A percentile compares a stretch with the other conserved stretches of the same genome.
Conservation (phyloP, 2,797 vertebrate genomes). For the Chrysocyon brachyurus region DNA sequence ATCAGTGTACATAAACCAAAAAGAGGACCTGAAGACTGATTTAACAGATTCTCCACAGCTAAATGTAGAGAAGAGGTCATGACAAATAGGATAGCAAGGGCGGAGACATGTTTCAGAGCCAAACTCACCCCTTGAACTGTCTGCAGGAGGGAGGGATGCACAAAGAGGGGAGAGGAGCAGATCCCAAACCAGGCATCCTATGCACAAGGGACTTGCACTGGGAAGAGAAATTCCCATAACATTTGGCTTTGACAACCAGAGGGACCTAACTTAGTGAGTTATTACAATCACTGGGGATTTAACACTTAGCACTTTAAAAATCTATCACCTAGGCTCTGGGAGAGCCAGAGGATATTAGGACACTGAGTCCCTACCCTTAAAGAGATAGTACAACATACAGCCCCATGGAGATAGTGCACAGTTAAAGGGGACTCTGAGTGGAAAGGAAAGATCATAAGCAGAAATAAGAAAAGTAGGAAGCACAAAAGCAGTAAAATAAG, state of each 20-base stretch:
- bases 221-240: not conserved
- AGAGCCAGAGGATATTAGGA: not conserved
- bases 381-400: not conserved
- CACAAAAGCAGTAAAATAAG: not conserved
- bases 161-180: not conserved
- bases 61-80: not conserved
- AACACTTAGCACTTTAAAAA: not conserved
- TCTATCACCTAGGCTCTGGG: not conserved
- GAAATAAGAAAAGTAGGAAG: not conserved
- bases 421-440: not conserved
- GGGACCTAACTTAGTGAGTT: not conserved
- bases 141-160: not conserved
- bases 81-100: not conserved
- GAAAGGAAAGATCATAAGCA: not conserved
- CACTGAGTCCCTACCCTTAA: not conserved
- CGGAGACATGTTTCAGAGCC: not conserved
- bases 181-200: not conserved
- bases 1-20: not conserved
- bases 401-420: not conserved
- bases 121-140: not conserved
- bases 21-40: not conserved
- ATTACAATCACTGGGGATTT: not conserved
- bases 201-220: not conserved
- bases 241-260: not conserved
- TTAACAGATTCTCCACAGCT: not conserved